Evolutionary conservation across 1,140 invertebrate species (phyloP).

Genomic region (Sycophaga agraensis): DNA sequence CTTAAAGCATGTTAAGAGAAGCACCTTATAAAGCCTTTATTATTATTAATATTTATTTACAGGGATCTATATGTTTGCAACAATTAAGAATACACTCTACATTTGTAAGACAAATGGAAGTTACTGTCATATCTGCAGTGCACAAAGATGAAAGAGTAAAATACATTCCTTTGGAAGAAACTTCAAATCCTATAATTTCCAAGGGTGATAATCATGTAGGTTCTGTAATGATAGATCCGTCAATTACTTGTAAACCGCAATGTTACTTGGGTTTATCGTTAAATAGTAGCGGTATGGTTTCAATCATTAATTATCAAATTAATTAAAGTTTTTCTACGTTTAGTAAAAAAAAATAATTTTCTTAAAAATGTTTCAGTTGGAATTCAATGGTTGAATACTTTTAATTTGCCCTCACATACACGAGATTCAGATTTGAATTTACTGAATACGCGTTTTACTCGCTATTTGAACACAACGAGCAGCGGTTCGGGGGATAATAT

Average conservation of each 20-base stretch:
- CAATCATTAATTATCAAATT: background rate
- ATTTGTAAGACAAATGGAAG: conserved; percentile 72
- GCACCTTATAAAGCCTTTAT: no score
- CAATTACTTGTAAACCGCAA: conserved; percentile 66
- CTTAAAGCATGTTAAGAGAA: no score
- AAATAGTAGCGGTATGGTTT: conserved; percentile 62
- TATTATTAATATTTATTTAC: conserved; percentile 47
- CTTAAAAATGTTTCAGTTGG: conserved; percentile 50
- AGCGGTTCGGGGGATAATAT: conserved; percentile 64
- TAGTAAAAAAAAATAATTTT: conserved; percentile 14
- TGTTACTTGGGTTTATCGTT: conserved; percentile 74
- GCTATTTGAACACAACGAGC: conserved; percentile 60
- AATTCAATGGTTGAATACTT: conserved; percentile 72
- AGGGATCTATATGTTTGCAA: conserved; percentile 78
- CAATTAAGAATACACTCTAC: conserved; percentile 73
- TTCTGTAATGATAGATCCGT: conserved; percentile 67
- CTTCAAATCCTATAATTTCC: conserved; percentile 45
- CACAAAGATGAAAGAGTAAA: conserved; percentile 59
- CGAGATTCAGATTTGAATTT: conserved; percentile 66
- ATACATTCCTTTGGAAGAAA: conserved; percentile 50
- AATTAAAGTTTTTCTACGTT: background rate
- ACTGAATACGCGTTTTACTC: conserved; percentile 60
- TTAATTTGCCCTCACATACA: conserved; percentile 65
- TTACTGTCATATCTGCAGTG: conserved; percentile 57
- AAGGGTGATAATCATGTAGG: conserved; percentile 60